phyloP scores from a whole-genome alignment of 2,888 invertebrate genomes.

The Xylocampa areola region DNA sequence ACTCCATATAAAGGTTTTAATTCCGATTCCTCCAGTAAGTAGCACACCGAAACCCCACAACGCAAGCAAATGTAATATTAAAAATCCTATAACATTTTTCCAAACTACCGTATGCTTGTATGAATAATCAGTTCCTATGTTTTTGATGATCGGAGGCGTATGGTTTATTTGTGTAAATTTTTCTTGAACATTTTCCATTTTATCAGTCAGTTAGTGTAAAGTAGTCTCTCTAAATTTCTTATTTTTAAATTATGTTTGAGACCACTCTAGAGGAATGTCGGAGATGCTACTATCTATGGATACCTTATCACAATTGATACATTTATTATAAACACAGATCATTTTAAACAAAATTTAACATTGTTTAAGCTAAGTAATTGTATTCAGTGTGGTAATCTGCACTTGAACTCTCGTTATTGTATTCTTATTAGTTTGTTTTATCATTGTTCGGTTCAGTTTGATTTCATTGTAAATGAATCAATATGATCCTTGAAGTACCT shows the following conservation, averaged over 20 bases:
- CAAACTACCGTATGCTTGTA: slow-evolving; percentile 89
- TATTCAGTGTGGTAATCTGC: slow-evolving; percentile 19
- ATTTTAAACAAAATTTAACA: slow-evolving; percentile 10
- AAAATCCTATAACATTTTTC: slow-evolving; percentile 90
- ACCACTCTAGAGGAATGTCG: too few species aligned
- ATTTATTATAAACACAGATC: slow-evolving; percentile 9
- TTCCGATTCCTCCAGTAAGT: slow-evolving; percentile 58
- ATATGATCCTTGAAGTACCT: neutral
- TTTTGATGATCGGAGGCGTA: slow-evolving; percentile 30
- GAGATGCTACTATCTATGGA: slow-evolving; percentile 1
- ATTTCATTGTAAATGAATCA: neutral
- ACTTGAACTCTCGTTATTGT: slow-evolving; percentile 33
- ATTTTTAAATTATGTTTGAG: too few species aligned
- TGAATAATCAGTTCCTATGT: slow-evolving; percentile 71
- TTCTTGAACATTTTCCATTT: slow-evolving; percentile 3
- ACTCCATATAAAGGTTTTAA: slow-evolving; percentile 71
- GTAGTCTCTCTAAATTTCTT: too few species aligned
- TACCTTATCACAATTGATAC: slow-evolving; percentile 16
- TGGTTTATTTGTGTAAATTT: too few species aligned
- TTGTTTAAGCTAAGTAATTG: slow-evolving; percentile 13
- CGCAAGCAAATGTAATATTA: slow-evolving; percentile 87
- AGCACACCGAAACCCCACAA: slow-evolving; percentile 82
- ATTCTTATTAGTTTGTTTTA: slow-evolving; percentile 26
- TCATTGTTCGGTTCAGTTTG: slow-evolving; percentile 8
- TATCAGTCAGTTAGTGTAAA: too few species aligned